These are phyloP conservation scores for Jaculus jaculus DNA, from an alignment of 2,113 vertebrate species.

Conservation along the genomic window DNA sequence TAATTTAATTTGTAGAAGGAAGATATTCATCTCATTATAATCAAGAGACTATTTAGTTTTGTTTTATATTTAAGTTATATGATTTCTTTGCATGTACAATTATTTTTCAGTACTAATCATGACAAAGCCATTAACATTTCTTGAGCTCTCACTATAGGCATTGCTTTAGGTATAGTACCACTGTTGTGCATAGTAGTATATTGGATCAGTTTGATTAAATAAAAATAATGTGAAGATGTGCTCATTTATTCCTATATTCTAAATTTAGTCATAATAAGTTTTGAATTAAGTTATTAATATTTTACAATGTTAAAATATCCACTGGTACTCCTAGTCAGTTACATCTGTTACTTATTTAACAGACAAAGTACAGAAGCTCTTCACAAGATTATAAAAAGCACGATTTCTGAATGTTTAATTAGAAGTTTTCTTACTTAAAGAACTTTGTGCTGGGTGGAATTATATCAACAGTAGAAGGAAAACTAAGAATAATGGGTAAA, in stretches of 20 bases:
- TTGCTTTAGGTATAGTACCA: neutral
- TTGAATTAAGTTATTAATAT: slow-evolving; percentile 37
- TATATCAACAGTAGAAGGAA: neutral
- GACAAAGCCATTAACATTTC: no score
- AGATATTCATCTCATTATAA: no score
- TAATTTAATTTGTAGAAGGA: no score
- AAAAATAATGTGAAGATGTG: neutral
- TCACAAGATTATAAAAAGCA: neutral
- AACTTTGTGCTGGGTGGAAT: neutral
- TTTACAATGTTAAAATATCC: neutral
- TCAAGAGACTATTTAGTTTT: no score
- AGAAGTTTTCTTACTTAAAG: neutral
- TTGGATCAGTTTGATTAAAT: neutral
- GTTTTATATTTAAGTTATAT: no score
- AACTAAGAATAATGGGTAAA: neutral
- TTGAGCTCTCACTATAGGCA: no score
- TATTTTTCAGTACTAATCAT: no score
- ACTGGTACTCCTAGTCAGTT: neutral
- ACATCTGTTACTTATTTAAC: slow-evolving; percentile 23
- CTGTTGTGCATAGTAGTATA: neutral
- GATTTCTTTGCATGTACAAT: no score
- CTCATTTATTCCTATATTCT: slow-evolving; percentile 21
- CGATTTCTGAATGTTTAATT: neutral
- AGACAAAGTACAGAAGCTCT: neutral
- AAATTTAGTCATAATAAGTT: slow-evolving; percentile 7